Conservation (phyloP, 2,113 vertebrate species). For the Eulemur macaco region DNA sequence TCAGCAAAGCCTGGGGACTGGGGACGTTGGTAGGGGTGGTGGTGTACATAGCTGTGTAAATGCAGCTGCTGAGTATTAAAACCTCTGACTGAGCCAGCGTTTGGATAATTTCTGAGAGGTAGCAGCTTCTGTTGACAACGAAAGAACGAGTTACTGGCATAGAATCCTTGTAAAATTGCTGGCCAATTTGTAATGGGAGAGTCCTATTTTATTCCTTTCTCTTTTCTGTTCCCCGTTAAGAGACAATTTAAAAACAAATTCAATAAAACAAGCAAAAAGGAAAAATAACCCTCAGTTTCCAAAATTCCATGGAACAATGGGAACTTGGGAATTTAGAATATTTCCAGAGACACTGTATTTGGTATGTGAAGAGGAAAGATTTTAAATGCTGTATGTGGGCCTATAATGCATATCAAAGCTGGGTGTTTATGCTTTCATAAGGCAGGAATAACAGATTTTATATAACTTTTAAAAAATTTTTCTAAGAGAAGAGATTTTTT, state of each 20-base stretch:
- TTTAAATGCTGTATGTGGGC: neutral
- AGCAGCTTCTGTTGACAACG: neutral
- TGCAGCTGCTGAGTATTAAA: constrained; percentile 24
- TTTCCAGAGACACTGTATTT: neutral
- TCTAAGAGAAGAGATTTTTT: neutral
- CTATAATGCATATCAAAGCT: neutral
- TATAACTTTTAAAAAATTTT: neutral
- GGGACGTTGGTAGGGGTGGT: neutral
- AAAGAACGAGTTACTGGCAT: neutral
- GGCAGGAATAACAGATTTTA: neutral
- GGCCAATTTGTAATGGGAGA: neutral
- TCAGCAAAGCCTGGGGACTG: neutral
- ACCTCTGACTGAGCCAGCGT: neutral
- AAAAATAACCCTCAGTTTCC: neutral
- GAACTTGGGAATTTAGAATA: neutral
- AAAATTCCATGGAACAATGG: neutral
- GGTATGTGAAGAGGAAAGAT: neutral
- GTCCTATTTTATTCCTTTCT: neutral
- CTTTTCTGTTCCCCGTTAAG: neutral
- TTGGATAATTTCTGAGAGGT: neutral
- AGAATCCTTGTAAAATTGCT: constrained; percentile 9
- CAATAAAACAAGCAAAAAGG: neutral
- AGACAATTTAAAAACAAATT: constrained; percentile 9
- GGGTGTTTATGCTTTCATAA: constrained; percentile 24
- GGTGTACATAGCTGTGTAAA: neutral